A percentile compares a stretch with the other conserved stretches of the same genome.
Evolutionary conservation across 2,888 invertebrate species (phyloP).

Genomic region (Loripinus fragilis): DNA sequence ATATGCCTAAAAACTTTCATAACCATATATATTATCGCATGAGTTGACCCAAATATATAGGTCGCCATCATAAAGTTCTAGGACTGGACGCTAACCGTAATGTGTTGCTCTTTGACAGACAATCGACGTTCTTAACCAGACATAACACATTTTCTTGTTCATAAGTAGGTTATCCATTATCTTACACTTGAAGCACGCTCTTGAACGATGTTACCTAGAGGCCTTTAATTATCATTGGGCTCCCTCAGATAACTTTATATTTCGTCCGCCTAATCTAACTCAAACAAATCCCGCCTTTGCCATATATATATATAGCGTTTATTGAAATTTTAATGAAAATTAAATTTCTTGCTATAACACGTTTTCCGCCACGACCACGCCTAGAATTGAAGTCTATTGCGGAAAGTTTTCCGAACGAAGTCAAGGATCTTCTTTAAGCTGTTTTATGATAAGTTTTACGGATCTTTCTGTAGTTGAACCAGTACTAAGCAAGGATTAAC

Average conservation of each 20-base stretch:
- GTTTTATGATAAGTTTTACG: no score
- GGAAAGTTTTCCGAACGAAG: no score
- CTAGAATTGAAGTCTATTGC: no score
- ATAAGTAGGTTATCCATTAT: background rate
- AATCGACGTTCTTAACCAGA: background rate
- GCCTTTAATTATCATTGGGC: background rate
- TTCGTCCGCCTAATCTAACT: background rate
- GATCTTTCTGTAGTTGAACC: no score
- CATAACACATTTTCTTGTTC: background rate
- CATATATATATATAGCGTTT: background rate
- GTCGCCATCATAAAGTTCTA: no score
- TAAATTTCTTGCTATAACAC: background rate
- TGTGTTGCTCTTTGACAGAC: background rate
- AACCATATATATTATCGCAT: no score
- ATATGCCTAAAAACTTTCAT: no score
- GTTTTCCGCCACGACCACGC: no score
- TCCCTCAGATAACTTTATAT: background rate
- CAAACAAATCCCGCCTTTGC: slow-evolving; percentile 11
- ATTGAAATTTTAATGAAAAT: background rate
- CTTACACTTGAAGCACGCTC: background rate
- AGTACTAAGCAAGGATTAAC: no score
- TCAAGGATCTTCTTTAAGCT: no score
- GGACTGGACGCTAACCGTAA: no score
- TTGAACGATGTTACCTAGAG: background rate
- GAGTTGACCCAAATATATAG: no score